phyloP scores from a whole-genome alignment of 2,888 invertebrate genomes.

The Heterodera filipjevi region DNA sequence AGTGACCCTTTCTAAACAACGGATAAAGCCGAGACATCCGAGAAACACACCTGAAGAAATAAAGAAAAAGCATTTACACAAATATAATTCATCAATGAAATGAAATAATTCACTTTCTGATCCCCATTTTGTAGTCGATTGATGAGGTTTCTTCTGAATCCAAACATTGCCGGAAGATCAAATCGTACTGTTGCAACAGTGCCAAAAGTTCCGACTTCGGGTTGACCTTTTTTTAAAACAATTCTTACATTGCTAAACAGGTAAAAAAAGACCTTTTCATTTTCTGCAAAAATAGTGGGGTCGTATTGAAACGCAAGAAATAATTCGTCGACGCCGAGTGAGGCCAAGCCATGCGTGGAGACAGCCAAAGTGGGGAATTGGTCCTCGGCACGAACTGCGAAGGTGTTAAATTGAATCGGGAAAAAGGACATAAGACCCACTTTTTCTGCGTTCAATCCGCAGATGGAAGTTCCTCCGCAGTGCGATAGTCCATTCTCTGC shows the following conservation, averaged over 20 bases:
- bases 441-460: background rate
- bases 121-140: constrained; percentile 27
- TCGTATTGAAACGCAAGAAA: constrained; percentile 40
- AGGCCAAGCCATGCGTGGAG: constrained; percentile 36
- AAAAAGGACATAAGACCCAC: background rate
- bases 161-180: constrained; percentile 37
- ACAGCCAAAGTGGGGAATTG: constrained; percentile 14
- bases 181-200: constrained; percentile 34
- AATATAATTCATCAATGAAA: background rate
- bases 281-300: background rate
- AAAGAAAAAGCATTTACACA: background rate
- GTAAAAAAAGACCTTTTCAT: background rate
- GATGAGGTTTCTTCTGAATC: constrained; percentile 26
- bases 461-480: constrained; percentile 21
- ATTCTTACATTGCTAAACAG: background rate
- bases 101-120: constrained; percentile 21
- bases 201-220: constrained; percentile 16
- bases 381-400: constrained; percentile 10
- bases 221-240: background rate
- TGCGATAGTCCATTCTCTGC: background rate
- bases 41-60: constrained; percentile 37
- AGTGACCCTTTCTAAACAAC: constrained; percentile 24
- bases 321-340: constrained; percentile 48
- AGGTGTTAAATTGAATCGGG: background rate
- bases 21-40: constrained; percentile 39